Base-by-base conservation (phyloP, 2,888 invertebrate genomes). In the Drosophila paramelanica region DNA sequence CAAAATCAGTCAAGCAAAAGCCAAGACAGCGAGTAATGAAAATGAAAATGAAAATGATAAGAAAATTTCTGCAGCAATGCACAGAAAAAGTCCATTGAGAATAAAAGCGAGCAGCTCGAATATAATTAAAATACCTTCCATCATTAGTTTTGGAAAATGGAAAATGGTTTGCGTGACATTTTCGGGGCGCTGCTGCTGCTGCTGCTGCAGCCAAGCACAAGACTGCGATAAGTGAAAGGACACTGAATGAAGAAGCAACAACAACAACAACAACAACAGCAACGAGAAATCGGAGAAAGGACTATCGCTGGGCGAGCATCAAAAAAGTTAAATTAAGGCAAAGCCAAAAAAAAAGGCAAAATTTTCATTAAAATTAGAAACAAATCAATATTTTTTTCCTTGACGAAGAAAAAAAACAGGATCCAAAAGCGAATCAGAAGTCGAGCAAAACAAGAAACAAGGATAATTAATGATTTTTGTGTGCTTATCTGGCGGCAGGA, bases 381-480 rank as follows among this genome's bases (percentile, higher is more conserved):
- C 89, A 83, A 89, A 82, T 82, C 82, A 82, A 82, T 82, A 88
- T 89, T 85, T 89, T 89, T 88, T 82, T 62, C 42, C 2, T 42
- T 50, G 20, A 49, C 43, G 41, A 46, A 33, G 47, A 49, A 79
- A 65, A 65, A 65, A 33, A 61, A 45, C 47, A 36, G 47, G 36
- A 58, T 50, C 51, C 36, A 65, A 71, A 73, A 57, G 71, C 73
- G 69, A 87, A 83, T 87, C 88, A 89, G 81, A 89, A 88, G 88
- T 89, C 90, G 76, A 81, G 74, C 79, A 85, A 89, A 84, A 83
- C 88, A 80, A 86, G 90, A 86, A 91, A 89, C 91, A 90, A 86
- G 91, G 91, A 91, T 91, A 91, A 91, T 91, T 91, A 91, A 91
- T 91, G 91, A 91, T 91, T 90, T 90, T 77, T 84, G 79, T 82